Conservation (phyloP, 2,113 vertebrate genomes). For the Camelus dromedarius region DNA sequence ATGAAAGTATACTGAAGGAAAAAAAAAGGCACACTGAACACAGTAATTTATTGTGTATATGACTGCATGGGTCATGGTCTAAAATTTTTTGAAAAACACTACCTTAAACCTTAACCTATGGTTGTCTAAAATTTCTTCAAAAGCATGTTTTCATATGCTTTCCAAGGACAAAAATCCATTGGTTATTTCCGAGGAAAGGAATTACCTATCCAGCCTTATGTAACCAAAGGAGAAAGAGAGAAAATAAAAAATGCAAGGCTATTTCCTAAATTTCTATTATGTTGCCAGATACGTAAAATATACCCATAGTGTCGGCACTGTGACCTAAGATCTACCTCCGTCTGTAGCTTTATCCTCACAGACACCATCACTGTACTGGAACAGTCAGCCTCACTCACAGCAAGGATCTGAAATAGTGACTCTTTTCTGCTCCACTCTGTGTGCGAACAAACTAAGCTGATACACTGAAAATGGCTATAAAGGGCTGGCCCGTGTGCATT, state of each 20-base stretch:
- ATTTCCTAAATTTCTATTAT: conserved; percentile 19
- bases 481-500: neutral
- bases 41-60: neutral
- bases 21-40: neutral
- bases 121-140: conserved; percentile 53
- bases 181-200: conserved; percentile 45
- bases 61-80: neutral
- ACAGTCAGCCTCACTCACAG: neutral
- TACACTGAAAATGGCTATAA: conserved; percentile 2
- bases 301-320: neutral
- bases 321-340: neutral
- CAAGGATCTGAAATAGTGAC: neutral
- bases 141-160: conserved; percentile 7
- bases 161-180: conserved; percentile 21
- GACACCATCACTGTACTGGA: neutral
- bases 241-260: neutral
- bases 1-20: neutral
- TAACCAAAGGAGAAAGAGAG: conserved; percentile 5
- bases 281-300: neutral
- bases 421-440: neutral
- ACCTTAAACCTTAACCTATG: conserved; percentile 26
- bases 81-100: conserved; percentile 21
- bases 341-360: neutral
- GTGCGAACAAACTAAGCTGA: conserved; percentile 48
- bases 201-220: neutral